Percentiles rank a stretch among this genome's conserved stretches.
Conservation (phyloP, 35 echinoderm and acorn worm genomes). For the Ophiothrix spiculata region DNA sequence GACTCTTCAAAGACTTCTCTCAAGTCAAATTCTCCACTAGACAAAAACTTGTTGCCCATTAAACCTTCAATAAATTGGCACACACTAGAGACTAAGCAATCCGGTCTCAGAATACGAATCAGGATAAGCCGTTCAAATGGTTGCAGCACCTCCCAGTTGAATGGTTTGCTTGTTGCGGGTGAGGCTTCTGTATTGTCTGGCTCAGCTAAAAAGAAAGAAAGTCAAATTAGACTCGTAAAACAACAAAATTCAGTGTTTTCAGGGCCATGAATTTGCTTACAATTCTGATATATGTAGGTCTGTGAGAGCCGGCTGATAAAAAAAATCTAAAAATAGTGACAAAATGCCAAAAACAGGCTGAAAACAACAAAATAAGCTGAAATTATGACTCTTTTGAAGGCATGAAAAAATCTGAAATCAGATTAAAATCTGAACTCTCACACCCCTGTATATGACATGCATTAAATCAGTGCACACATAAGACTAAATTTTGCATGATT, state of each 20-base stretch:
- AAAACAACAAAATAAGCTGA: too few relatives aligned
- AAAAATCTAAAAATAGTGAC: too few relatives aligned
- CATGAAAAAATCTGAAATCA: too few relatives aligned
- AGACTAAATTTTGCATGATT: too few relatives aligned
- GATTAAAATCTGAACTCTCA: too few relatives aligned
- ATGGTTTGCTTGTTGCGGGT: slow-evolving; percentile 55
- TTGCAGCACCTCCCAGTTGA: slow-evolving; percentile 82
- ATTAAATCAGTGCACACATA: too few relatives aligned
- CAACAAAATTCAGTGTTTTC: neutral
- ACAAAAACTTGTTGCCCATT: slow-evolving; percentile 85
- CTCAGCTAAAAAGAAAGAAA: neutral
- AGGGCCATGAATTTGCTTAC: too few relatives aligned
- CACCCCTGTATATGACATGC: too few relatives aligned
- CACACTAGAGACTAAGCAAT: slow-evolving; percentile 63
- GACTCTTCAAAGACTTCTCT: slow-evolving; percentile 98
- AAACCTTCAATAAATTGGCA: slow-evolving; percentile 73
- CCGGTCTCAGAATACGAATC: slow-evolving; percentile 77
- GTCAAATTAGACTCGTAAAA: neutral
- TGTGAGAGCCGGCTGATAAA: too few relatives aligned
- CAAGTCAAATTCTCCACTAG: slow-evolving; percentile 83
- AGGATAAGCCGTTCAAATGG: slow-evolving; percentile 78
- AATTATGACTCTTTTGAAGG: too few relatives aligned
- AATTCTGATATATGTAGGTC: too few relatives aligned
- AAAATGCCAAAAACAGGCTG: too few relatives aligned
- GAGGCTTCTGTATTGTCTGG: neutral